These are phyloP conservation scores for Hemibagrus wyckioides DNA, from an alignment of 2,113 vertebrate species.

Conservation along the genomic window DNA sequence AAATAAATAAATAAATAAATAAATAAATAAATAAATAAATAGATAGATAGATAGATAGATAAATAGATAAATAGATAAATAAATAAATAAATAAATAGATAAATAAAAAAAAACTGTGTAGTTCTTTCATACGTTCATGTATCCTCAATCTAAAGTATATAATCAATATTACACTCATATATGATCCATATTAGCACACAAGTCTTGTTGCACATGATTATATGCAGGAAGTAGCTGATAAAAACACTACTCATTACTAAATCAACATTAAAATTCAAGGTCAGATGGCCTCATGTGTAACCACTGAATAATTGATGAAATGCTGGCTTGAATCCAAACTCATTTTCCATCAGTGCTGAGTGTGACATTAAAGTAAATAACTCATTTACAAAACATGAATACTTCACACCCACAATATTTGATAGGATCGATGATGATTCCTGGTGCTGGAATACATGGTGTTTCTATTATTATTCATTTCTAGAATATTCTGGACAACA, in stretches of 20 bases:
- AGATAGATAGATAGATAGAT: no score
- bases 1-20: no score
- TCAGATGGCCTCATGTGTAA: conserved; percentile 33
- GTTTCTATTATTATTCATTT: background rate
- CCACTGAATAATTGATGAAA: conserved; percentile 36
- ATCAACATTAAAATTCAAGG: conserved; percentile 27
- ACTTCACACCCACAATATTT: conserved; percentile 10
- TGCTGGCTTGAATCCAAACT: conserved; percentile 14
- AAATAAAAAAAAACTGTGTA: background rate
- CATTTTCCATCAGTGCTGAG: conserved; percentile 18
- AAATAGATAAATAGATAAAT: no score
- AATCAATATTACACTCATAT: background rate
- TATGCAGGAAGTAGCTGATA: background rate
- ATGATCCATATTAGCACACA: background rate
- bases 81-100: no score
- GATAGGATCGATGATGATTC: background rate
- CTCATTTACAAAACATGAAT: conserved; percentile 38
- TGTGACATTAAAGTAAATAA: conserved; percentile 43
- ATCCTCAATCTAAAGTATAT: background rate
- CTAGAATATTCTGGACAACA: background rate
- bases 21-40: no score
- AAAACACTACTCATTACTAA: conserved; percentile 16
- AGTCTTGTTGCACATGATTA: background rate
- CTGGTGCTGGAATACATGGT: background rate
- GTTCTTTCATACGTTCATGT: background rate